Evolutionary conservation across 2,797 vertebrate genomes (phyloP).

Genomic region (Syncerus caffer): DNA sequence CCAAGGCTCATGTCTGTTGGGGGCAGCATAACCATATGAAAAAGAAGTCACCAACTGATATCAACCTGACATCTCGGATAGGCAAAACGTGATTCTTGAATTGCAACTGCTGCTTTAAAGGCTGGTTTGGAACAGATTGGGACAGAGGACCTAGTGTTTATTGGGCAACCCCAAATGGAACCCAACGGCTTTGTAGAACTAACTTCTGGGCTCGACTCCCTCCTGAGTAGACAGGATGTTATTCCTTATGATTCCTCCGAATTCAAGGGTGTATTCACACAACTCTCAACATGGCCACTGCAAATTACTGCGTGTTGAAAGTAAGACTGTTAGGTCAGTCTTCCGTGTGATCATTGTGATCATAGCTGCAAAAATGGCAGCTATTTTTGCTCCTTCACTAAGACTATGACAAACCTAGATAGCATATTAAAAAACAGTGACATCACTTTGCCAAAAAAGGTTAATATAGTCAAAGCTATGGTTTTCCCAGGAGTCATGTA

Average conservation of each 20-base stretch:
- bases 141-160: background rate
- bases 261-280: background rate
- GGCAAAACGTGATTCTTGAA: background rate
- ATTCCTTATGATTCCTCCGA: background rate
- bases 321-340: background rate
- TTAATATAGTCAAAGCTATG: background rate
- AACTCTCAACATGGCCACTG: background rate
- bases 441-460: background rate
- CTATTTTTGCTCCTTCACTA: background rate
- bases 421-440: background rate
- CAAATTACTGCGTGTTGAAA: accelerated
- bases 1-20: background rate
- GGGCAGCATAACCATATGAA: background rate
- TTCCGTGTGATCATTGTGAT: background rate
- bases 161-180: background rate
- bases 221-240: background rate
- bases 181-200: background rate
- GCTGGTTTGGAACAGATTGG: background rate
- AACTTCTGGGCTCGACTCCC: background rate
- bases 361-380: background rate
- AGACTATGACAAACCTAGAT: background rate
- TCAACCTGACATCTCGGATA: background rate
- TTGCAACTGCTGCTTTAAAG: background rate
- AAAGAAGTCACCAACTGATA: background rate
- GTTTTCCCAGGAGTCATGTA: background rate